These are phyloP conservation scores for Sebastiscus albofasciatus DNA, from an alignment of 2,797 vertebrate species.

Conservation along the genomic window DNA sequence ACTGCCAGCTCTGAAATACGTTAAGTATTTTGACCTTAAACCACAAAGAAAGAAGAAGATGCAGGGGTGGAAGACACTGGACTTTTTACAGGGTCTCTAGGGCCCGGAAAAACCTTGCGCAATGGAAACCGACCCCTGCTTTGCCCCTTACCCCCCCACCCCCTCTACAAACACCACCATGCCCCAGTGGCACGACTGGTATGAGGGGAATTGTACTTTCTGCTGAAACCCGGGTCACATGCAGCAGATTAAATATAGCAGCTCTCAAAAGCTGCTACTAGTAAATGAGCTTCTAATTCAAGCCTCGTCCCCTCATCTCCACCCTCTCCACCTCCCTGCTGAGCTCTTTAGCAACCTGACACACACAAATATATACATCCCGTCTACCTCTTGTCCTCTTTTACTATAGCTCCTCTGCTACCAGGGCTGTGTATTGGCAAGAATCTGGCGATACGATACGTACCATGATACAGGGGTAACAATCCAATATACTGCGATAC, in stretches of 20 bases:
- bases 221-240: slow-evolving; percentile 67
- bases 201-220: slow-evolving; percentile 67
- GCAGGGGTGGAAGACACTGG: background rate
- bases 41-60: background rate
- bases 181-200: slow-evolving; percentile 54
- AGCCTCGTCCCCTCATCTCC: slow-evolving; percentile 25
- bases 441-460: too few relatives aligned
- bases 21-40: background rate
- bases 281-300: slow-evolving; percentile 75
- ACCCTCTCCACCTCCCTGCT: background rate
- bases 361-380: background rate
- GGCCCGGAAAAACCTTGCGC: slow-evolving; percentile 46
- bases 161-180: slow-evolving; percentile 24
- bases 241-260: slow-evolving; percentile 75
- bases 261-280: slow-evolving; percentile 55
- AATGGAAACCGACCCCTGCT: slow-evolving; percentile 58
- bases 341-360: slow-evolving; percentile 11
- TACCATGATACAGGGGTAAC: too few relatives aligned
- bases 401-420: background rate
- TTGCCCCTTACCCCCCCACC: background rate
- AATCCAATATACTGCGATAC: too few relatives aligned
- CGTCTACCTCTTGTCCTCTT: background rate
- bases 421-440: too few relatives aligned
- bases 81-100: background rate
- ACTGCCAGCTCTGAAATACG: background rate